Base-by-base conservation (phyloP, 2,888 invertebrate species). In the Rhamnusium bicolor region DNA sequence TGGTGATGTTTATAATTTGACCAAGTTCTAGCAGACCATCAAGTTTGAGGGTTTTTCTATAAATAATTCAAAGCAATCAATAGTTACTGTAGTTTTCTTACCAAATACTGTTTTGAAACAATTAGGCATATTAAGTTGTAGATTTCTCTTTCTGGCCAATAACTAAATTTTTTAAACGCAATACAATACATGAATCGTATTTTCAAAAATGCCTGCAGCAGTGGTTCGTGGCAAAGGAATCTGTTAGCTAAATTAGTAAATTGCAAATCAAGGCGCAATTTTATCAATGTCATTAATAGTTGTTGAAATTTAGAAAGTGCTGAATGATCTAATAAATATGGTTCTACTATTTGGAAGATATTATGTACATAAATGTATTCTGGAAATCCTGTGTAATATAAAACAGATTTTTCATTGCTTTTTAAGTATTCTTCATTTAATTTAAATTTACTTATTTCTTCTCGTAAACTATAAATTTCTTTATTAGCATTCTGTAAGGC, bases 41-140 rank as follows among this genome's bases (percentile, higher is more conserved):
- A 3, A 60, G 16, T 62, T 67, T 10, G 49, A 51, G 18, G 76
- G 72, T 58, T 54, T 70, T 66, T 78, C 71, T 53, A 71, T 74
- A 66, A 73, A 73, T n/a, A 76, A 54, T 69, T 77, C 77, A 74
- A 79, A 77, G 32, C 75, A 77, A 67, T 77, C 74, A 18, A 78
- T 75, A 12, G 74, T 75, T 14, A 74, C 61, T 19, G 75, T 76
- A 19, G 62, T 51, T 60, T 72, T 73, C 1, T 53, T 53, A 6
- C 67, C 68, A 62, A 76, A 79, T 18, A 47, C 29, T 32, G 77
- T 74, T 47, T 69, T 60, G 51, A 79, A 79, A 62, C 74, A 77
- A 14, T 32, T 16, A 1, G 78, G 79, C 12, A 78, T 71, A 51
- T 69, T 78, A 27, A 56, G 68, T 29, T 24, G 14, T 10, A 72